Evolutionary conservation across 2,888 invertebrate genomes (phyloP).

Genomic region (Neocrepidodera transversa): DNA sequence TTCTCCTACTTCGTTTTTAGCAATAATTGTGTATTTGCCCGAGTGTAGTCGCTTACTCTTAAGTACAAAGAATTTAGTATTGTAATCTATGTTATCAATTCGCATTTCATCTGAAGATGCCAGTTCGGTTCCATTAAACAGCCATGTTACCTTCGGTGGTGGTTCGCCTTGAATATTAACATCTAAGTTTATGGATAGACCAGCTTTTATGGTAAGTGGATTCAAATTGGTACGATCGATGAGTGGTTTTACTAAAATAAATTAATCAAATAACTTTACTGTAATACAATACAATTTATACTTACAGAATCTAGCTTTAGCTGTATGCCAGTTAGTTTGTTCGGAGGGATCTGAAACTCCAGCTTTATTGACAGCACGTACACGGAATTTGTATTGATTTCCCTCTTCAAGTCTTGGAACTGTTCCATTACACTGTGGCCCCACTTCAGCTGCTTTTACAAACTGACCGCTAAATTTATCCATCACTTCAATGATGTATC

Average conservation of each 20-base stretch:
- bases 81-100: slow-evolving; percentile 86
- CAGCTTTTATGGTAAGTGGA: slow-evolving; percentile 84
- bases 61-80: slow-evolving; percentile 87
- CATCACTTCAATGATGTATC: slow-evolving; percentile 91
- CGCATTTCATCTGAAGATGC: slow-evolving; percentile 69
- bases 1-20: slow-evolving; percentile 91
- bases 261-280: neutral
- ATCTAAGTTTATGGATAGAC: slow-evolving; percentile 85
- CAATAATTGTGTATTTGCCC: slow-evolving; percentile 88
- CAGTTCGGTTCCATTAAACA: slow-evolving; percentile 75
- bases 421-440: slow-evolving; percentile 83
- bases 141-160: slow-evolving; percentile 91
- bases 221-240: slow-evolving; percentile 92
- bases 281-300: slow-evolving; percentile 45
- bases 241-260: slow-evolving; percentile 84
- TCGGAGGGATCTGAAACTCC: slow-evolving; percentile 92
- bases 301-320: slow-evolving; percentile 87
- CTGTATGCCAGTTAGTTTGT: slow-evolving; percentile 90
- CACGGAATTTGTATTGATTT: slow-evolving; percentile 93
- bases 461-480: slow-evolving; percentile 86
- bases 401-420: slow-evolving; percentile 92
- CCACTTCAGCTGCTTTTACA: slow-evolving; percentile 86
- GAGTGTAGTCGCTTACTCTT: slow-evolving; percentile 81
- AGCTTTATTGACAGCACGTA: slow-evolving; percentile 94
- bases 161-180: slow-evolving; percentile 93